Evolutionary conservation across 2,113 vertebrate genomes (phyloP).

Genomic region (Puntigrus tetrazona): DNA sequence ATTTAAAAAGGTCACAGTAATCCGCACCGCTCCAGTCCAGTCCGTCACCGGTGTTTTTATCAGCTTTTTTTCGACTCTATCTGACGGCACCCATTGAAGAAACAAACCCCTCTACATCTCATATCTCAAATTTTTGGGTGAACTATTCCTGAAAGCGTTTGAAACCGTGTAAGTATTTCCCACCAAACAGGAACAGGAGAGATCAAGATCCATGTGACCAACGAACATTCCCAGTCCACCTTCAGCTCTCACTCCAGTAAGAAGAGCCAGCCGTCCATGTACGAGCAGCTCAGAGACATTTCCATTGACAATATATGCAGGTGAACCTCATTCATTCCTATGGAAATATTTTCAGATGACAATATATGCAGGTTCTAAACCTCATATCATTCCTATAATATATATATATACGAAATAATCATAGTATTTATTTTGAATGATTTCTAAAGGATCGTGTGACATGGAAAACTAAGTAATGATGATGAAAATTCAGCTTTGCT

Average conservation of each 20-base stretch:
- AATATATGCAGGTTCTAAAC: too few species aligned
- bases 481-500: background rate
- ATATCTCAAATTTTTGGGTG: background rate
- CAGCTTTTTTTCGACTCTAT: background rate
- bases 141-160: background rate
- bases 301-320: slow-evolving; percentile 99
- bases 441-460: background rate
- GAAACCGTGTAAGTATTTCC: background rate
- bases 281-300: slow-evolving; percentile 96
- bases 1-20: background rate
- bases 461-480: background rate
- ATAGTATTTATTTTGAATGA: too few species aligned
- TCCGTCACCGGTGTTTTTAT: background rate
- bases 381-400: too few species aligned
- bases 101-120: background rate
- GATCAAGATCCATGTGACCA: slow-evolving; percentile 97
- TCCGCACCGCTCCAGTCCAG: background rate
- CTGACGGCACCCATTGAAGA: background rate
- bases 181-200: slow-evolving; percentile 78
- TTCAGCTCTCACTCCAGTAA: slow-evolving; percentile 81
- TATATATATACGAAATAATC: too few species aligned
- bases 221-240: slow-evolving; percentile 91
- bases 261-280: slow-evolving; percentile 94
- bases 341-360: too few species aligned
- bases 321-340: slow-evolving; percentile 61